These are phyloP conservation scores for Hirundichthys speculiger DNA, from an alignment of 2,113 vertebrate species.

Conservation along the genomic window DNA sequence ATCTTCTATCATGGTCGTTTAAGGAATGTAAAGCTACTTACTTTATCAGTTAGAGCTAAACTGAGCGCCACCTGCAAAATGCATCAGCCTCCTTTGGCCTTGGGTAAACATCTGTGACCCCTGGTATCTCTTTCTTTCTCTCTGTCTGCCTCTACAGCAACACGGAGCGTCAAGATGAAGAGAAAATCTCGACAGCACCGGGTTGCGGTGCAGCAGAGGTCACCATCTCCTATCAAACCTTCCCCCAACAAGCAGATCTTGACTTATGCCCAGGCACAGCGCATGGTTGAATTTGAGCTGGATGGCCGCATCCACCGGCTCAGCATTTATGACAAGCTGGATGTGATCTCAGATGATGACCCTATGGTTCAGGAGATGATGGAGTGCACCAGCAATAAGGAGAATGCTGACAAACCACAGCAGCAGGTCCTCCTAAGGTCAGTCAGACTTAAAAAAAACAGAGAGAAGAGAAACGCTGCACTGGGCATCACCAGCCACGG, in stretches of 20 bases:
- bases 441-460: constrained; percentile 89
- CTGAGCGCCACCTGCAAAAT: too few species aligned
- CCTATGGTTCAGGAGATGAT: constrained; percentile 94
- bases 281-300: constrained; percentile 96
- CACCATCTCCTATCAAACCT: constrained; percentile 93
- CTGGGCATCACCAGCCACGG: constrained; percentile 77
- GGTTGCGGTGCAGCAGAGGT: constrained; percentile 84
- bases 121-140: not conserved
- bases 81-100: too few species aligned
- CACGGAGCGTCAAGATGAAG: constrained; percentile 86
- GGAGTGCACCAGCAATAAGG: constrained; percentile 97
- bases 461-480: constrained; percentile 88
- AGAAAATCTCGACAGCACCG: constrained; percentile 94
- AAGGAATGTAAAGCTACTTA: too few species aligned
- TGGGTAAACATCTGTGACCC: too few species aligned
- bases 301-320: constrained; percentile 93
- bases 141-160: constrained; percentile 45
- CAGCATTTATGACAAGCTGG: constrained; percentile 93
- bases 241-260: constrained; percentile 93
- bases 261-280: constrained; percentile 96
- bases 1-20: too few species aligned
- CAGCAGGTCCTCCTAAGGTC: constrained; percentile 85
- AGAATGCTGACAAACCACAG: constrained; percentile 90
- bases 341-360: constrained; percentile 92
- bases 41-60: too few species aligned